Evolutionary conservation across 2,888 invertebrate genomes (phyloP).

Genomic region (Linnaemya vulpina): DNA sequence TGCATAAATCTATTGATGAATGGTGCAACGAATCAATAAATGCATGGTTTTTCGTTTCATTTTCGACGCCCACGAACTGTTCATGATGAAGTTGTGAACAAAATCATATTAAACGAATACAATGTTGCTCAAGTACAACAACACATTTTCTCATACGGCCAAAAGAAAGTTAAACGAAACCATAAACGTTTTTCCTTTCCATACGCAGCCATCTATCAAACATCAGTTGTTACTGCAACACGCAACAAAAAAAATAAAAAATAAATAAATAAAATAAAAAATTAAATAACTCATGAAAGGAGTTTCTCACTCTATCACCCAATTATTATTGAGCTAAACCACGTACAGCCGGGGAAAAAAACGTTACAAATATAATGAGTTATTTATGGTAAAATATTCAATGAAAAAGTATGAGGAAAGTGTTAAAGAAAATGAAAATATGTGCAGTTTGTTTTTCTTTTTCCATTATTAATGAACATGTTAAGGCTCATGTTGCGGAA

Average conservation of each 20-base stretch:
- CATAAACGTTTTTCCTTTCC: conserved; percentile 46
- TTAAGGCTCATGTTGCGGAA: background rate
- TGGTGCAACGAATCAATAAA: conserved; percentile 30
- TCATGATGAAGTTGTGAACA: conserved; percentile 40
- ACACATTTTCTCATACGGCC: background rate
- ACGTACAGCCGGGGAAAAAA: conserved; percentile 11
- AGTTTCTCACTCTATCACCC: conserved; percentile 55
- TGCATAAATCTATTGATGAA: conserved; percentile 51
- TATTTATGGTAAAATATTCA: conserved; percentile 57
- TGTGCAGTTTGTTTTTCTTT: background rate
- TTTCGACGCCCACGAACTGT: conserved; percentile 61
- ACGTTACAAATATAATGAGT: conserved; percentile 43
- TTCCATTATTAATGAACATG: conserved; percentile 13
- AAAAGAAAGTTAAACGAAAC: conserved; percentile 66
- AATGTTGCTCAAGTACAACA: conserved; percentile 1
- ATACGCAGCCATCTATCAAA: conserved; percentile 57
- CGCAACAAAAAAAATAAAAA: conserved; percentile 43
- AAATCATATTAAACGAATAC: conserved; percentile 35
- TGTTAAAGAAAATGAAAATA: conserved; percentile 19
- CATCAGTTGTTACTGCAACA: conserved; percentile 54
- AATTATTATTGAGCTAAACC: conserved; percentile 29
- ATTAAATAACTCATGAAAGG: conserved; percentile 25
- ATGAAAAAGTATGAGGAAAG: background rate
- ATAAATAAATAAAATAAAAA: conserved; percentile 37
- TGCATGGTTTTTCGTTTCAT: conserved; percentile 10